Conservation (phyloP, 2,888 invertebrate species). For the Phasia obesa region DNA sequence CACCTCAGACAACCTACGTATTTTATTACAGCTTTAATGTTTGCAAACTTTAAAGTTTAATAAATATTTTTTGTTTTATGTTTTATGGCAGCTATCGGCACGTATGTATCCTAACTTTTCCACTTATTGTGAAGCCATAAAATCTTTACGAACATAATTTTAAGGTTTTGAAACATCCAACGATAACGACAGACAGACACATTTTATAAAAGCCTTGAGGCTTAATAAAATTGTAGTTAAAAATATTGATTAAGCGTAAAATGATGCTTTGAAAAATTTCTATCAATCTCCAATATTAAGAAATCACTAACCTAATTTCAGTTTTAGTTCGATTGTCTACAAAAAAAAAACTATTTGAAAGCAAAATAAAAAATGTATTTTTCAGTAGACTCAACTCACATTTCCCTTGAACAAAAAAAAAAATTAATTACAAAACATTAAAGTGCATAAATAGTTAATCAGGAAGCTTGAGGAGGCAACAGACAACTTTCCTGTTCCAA, state of each 20-base stretch:
- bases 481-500: neutral
- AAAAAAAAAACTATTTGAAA: neutral
- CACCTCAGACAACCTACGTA: constrained; percentile 5
- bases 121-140: constrained; percentile 38
- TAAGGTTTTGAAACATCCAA: neutral
- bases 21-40: neutral
- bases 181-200: neutral
- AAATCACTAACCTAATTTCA: neutral
- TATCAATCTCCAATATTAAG: too few relatives aligned
- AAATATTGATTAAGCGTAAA: constrained; percentile 1
- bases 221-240: neutral
- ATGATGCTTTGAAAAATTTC: neutral
- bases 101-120: constrained; percentile 33
- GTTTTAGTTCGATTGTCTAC: neutral
- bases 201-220: neutral
- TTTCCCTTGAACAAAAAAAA: neutral
- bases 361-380: neutral
- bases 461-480: neutral
- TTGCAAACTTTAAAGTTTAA: constrained; percentile 35
- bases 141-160: constrained; percentile 16
- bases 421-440: neutral
- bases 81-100: constrained; percentile 50
- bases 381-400: neutral
- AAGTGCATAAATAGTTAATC: neutral
- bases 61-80: constrained; percentile 34